phyloP scores from a whole-genome alignment of 2,888 invertebrate genomes.

The Drosophila setosimentum region DNA sequence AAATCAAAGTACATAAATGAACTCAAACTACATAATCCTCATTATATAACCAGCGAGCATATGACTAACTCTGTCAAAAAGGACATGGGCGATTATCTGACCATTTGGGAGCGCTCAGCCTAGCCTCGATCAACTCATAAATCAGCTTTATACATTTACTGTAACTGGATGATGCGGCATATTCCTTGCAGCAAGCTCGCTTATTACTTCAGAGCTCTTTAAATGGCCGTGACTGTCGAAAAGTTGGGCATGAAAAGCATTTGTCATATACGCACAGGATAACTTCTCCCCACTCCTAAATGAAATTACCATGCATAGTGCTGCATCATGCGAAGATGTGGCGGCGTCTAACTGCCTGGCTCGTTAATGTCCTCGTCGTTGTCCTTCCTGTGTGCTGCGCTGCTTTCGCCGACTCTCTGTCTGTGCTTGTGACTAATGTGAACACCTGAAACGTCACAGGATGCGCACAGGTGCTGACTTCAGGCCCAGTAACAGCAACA shows the following conservation, averaged over 20 bases:
- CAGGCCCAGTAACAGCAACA: conserved; percentile 23
- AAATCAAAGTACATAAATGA: neutral
- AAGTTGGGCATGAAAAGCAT: conserved; percentile 62
- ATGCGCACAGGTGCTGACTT: conserved; percentile 70
- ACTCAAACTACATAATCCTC: neutral
- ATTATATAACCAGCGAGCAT: conserved; percentile 9
- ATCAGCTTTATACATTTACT: conserved; percentile 63
- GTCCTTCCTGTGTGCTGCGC: conserved; percentile 48
- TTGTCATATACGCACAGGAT: conserved; percentile 62
- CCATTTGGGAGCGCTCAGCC: conserved; percentile 1
- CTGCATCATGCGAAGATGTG: conserved; percentile 59
- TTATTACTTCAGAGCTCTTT: conserved; percentile 51
- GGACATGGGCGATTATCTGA: conserved; percentile 25
- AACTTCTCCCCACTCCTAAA: conserved; percentile 10
- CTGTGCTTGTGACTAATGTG: conserved; percentile 74
- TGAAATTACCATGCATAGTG: conserved; percentile 73
- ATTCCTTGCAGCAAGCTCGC: conserved; percentile 28
- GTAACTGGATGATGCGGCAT: conserved; percentile 62
- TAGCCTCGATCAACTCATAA: conserved; percentile 35
- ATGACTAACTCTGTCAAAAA: conserved; percentile 10
- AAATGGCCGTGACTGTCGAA: conserved; percentile 70
- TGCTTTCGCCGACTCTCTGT: conserved; percentile 36
- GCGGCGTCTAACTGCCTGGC: conserved; percentile 75
- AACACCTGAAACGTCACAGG: conserved; percentile 76
- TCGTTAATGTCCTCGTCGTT: conserved; percentile 73